Evolutionary conservation across 2,113 vertebrate species (phyloP).

Genomic region (Sylvilagus bachmani): DNA sequence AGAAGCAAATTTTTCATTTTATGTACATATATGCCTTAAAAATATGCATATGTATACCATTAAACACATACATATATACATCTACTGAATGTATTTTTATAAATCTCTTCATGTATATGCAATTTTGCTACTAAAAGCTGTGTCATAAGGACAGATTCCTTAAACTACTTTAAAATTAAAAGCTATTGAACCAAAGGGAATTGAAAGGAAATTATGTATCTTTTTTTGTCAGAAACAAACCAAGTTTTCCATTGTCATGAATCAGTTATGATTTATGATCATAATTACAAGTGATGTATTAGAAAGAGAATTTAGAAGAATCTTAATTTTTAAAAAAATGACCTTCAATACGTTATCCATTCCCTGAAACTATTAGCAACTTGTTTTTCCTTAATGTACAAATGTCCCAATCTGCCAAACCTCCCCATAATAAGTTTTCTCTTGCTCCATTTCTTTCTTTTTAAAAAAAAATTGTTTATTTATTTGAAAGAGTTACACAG

Average conservation of each 20-base stretch:
- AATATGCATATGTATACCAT: background rate
- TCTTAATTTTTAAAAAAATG: slow-evolving; percentile 78
- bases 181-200: background rate
- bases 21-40: background rate
- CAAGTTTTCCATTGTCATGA: slow-evolving; percentile 34
- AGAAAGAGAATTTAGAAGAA: slow-evolving; percentile 81
- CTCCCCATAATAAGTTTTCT: background rate
- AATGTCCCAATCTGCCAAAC: background rate
- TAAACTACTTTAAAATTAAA: slow-evolving; percentile 47
- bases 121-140: background rate
- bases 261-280: slow-evolving; percentile 76
- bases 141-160: background rate
- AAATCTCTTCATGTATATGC: background rate
- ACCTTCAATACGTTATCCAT: slow-evolving; percentile 45
- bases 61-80: background rate
- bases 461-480: too few relatives aligned
- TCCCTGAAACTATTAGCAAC: slow-evolving; percentile 61
- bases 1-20: background rate
- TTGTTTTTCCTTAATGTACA: slow-evolving; percentile 24
- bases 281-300: slow-evolving; percentile 79
- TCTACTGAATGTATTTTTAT: background rate
- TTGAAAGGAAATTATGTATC: background rate
- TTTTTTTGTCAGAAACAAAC: slow-evolving; percentile 57
- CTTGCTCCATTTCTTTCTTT: background rate
- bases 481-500: too few relatives aligned